These are phyloP conservation scores for Malacoctenus gilli DNA, from an alignment of 2,797 vertebrate species.

Conservation along the genomic window DNA sequence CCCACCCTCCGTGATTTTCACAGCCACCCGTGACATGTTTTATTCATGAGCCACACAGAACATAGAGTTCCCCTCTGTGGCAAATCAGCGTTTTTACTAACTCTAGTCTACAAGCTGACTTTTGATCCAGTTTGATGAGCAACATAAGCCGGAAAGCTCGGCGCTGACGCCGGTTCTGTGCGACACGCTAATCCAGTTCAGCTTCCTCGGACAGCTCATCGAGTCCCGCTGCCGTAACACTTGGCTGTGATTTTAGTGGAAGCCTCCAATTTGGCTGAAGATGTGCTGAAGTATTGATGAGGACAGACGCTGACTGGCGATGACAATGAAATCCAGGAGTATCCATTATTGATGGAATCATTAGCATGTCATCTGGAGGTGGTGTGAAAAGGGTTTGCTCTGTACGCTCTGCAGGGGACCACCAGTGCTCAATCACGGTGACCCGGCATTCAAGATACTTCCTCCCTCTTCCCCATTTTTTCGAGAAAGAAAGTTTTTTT, in stretches of 20 bases:
- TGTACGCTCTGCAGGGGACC: constrained; percentile 1
- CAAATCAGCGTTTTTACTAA: constrained; percentile 17
- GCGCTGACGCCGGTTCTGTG: neutral
- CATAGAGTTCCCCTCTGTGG: constrained; percentile 3
- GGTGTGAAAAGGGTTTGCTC: neutral
- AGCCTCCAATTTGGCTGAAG: constrained; percentile 35
- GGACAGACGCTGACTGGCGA: constrained; percentile 44
- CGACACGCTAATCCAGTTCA: neutral
- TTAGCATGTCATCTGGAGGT: constrained; percentile 58
- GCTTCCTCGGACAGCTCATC: neutral
- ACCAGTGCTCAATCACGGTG: too few relatives aligned
- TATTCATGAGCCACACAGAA: constrained; percentile 41
- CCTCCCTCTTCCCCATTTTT: neutral
- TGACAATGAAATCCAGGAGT: constrained; percentile 47
- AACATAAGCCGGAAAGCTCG: neutral
- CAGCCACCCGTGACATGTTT: constrained; percentile 34
- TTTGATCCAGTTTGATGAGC: constrained; percentile 5
- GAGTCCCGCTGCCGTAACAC: neutral
- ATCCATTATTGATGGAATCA: constrained; percentile 64
- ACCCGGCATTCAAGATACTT: too few relatives aligned
- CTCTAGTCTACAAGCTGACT: neutral
- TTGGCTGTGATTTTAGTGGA: constrained; percentile 19
- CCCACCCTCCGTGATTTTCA: neutral
- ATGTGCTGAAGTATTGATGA: constrained; percentile 63
- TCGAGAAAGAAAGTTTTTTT: neutral